Base-by-base conservation (phyloP, 2,888 invertebrate species). In the Pammene aurita region DNA sequence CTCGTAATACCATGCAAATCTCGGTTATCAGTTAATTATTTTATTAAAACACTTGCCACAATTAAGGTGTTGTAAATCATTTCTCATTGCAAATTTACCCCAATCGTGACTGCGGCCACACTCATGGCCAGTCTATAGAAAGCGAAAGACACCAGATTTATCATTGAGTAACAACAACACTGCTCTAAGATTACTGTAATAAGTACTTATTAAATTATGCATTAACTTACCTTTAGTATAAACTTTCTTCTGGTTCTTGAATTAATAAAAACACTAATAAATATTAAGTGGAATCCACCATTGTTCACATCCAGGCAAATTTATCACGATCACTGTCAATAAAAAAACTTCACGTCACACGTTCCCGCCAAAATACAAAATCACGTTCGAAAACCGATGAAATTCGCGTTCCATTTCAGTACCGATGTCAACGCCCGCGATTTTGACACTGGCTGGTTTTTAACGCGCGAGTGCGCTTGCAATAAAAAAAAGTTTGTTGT, bases 121-220 rank as follows among this genome's bases (percentile, higher is more conserved):
- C 89, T 90, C 91, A 91, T 87, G 91, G 91, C 82, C 91, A 78
- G 76, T 79, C 85, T 89, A 88, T 91, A 90, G 91, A 91, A 91
- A 92, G 92, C 90, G 87, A 84, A 84, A 82, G 77, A 84, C 83
- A 85, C 78, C 72, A 80, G 76, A 77, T 78, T 66, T 86, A 85
- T 84, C 83, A 87, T 87, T 87, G 85, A 82, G 80, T 84, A 79
- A 83, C 62, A 68, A 26, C 26, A 26, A 48, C 65, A 62, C 68
- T 44, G 68, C 68, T 55, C 64, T 64, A 62, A 78, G 70, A 58
- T 26, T 76, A 77, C 76, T 77, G 78, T 80, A 81, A 80, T 77
- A 50, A 7, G 78, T 79, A 80, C n/a, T n/a, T 26, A 54, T 34
- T 54, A 75, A 75, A 77, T 79, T 78, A 78, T 77, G 76, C 73